Conservation (phyloP, 2,888 invertebrate species). For the Pocota personata region DNA sequence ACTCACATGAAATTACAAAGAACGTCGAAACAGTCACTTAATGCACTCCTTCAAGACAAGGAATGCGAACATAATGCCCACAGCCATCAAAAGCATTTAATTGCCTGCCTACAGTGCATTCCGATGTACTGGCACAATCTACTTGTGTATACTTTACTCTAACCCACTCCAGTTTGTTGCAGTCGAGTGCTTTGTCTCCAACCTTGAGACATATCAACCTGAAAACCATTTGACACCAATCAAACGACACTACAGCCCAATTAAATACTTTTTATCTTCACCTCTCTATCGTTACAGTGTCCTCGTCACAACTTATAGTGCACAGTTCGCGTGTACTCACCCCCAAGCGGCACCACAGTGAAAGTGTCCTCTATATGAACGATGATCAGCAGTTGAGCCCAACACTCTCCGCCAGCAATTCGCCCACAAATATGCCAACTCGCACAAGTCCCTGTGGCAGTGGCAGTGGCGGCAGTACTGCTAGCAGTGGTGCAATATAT, state of each 20-base stretch:
- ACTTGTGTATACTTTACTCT: not conserved
- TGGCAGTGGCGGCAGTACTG: constrained; percentile 66
- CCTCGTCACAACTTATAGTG: constrained; percentile 86
- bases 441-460: constrained; percentile 58
- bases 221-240: constrained; percentile 31
- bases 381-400: constrained; percentile 80
- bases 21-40: not conserved
- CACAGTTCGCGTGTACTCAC: constrained; percentile 91
- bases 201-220: constrained; percentile 50
- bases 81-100: not conserved
- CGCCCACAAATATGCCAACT: constrained; percentile 56
- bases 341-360: constrained; percentile 90
- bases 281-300: constrained; percentile 79
- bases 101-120: not conserved
- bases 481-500: constrained; percentile 63
- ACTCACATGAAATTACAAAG: not conserved
- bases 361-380: constrained; percentile 89
- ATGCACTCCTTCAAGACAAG: not conserved
- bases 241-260: constrained; percentile 20
- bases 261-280: constrained; percentile 23
- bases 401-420: constrained; percentile 52
- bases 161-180: constrained; percentile 4
- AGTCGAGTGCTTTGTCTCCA: not conserved
- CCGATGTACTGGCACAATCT: not conserved
- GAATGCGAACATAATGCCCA: not conserved